Evolutionary conservation across 2,888 invertebrate species (phyloP).

Genomic region (Drosophila heteroneura): DNA sequence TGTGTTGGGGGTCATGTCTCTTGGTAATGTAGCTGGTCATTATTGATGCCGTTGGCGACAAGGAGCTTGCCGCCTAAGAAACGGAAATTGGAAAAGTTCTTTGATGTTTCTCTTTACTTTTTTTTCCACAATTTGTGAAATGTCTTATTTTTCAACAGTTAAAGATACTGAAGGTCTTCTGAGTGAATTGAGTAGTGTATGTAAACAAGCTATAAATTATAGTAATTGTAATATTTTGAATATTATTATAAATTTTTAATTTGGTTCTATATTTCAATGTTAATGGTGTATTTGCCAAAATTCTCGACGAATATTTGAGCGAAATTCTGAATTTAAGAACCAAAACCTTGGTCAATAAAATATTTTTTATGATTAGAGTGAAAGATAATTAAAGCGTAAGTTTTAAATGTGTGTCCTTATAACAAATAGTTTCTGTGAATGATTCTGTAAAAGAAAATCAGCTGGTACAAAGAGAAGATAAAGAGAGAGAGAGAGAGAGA

Average conservation of each 20-base stretch:
- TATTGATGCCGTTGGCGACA: conserved; percentile 61
- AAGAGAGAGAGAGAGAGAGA: neutral
- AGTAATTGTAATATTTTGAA: neutral
- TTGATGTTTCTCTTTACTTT: neutral
- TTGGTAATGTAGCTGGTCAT: conserved; percentile 62
- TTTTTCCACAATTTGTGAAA: conserved; percentile 13
- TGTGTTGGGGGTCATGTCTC: conserved; percentile 31
- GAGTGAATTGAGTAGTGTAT: neutral
- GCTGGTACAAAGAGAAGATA: conserved; percentile 13
- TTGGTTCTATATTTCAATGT: neutral
- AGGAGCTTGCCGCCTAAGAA: conserved; percentile 46
- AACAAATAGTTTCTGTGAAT: neutral
- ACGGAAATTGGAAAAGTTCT: conserved; percentile 76
- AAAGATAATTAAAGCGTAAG: neutral
- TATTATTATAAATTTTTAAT: neutral
- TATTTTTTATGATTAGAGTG: neutral
- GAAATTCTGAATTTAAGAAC: neutral
- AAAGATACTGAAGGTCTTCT: neutral
- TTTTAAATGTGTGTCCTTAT: neutral
- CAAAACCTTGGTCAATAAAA: neutral
- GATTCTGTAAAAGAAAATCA: conserved; percentile 6
- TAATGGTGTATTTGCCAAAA: neutral
- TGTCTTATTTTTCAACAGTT: conserved; percentile 11
- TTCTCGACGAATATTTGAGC: neutral
- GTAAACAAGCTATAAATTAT: neutral